These are phyloP conservation scores for Cyprinodon diabolis DNA, from an alignment of 2,797 vertebrate genomes.

Conservation along the genomic window DNA sequence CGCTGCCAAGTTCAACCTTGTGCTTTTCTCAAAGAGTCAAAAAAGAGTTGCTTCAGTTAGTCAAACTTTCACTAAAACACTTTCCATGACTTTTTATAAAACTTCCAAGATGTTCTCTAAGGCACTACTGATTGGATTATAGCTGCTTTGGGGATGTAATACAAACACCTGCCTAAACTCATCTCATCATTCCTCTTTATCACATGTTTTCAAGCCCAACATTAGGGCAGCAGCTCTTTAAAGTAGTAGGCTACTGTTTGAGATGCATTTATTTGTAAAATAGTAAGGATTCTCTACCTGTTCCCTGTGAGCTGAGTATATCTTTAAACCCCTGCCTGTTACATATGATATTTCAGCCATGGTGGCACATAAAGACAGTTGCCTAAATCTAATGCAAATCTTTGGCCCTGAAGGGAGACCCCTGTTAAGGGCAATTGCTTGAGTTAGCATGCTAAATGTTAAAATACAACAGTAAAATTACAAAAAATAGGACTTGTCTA, in stretches of 20 bases:
- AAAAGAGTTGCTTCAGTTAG: constrained; percentile 25
- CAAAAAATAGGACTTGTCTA: not conserved
- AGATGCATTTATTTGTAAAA: not conserved
- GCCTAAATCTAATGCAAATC: not conserved
- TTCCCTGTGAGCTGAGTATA: not conserved
- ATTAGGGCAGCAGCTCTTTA: not conserved
- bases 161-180: not conserved
- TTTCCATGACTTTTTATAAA: constrained; percentile 22
- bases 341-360: not conserved
- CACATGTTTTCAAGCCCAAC: not conserved
- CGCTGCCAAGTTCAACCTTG: constrained; percentile 41
- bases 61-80: constrained; percentile 15
- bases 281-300: not conserved
- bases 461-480: not conserved
- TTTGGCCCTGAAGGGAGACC: not conserved
- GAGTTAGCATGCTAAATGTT: not conserved
- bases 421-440: not conserved
- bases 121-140: constrained; percentile 3
- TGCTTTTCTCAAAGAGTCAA: constrained; percentile 25
- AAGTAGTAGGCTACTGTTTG: not conserved
- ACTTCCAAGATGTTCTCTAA: not conserved
- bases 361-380: too few species aligned
- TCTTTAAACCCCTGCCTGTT: not conserved
- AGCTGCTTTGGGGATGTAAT: not conserved
- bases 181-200: not conserved